These are phyloP conservation scores for Cyphomyrus discorhynchus DNA, from an alignment of 2,113 vertebrate genomes.

Conservation along the genomic window DNA sequence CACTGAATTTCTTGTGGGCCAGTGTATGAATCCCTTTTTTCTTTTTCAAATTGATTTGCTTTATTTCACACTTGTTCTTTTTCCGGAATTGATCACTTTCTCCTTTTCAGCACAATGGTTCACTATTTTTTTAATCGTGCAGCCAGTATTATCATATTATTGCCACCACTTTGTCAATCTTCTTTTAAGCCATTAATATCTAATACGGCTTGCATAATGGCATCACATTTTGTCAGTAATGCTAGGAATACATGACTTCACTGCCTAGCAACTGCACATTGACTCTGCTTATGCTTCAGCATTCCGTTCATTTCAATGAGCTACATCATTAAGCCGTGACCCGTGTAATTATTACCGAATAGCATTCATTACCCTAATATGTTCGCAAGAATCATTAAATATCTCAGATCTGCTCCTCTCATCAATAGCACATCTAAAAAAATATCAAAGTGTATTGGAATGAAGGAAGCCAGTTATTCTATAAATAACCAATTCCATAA, in stretches of 20 bases:
- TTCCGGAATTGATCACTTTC: not conserved
- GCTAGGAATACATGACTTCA: not conserved
- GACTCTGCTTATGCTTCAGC: not conserved
- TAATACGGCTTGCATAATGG: not conserved
- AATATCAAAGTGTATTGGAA: not conserved
- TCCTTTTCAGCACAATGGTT: not conserved
- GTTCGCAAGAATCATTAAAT: not conserved
- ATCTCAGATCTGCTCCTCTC: not conserved
- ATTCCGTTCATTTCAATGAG: not conserved
- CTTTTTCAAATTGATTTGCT: not conserved
- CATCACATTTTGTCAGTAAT: not conserved
- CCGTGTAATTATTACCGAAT: conserved; percentile 7
- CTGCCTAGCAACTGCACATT: not conserved
- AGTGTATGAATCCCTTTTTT: not conserved
- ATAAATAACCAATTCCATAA: not conserved
- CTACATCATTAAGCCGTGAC: not conserved
- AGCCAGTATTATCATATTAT: not conserved
- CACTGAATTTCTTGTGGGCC: not conserved
- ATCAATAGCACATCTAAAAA: not conserved
- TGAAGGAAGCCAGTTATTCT: not conserved
- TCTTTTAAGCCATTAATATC: not conserved
- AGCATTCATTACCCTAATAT: not conserved
- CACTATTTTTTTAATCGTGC: not conserved
- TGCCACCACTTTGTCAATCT: not conserved
- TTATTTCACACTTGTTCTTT: not conserved